phyloP scores from a whole-genome alignment of 30 jellyfish, hydroid and myxozoan genomes.

The Catostylus mosaicus region DNA sequence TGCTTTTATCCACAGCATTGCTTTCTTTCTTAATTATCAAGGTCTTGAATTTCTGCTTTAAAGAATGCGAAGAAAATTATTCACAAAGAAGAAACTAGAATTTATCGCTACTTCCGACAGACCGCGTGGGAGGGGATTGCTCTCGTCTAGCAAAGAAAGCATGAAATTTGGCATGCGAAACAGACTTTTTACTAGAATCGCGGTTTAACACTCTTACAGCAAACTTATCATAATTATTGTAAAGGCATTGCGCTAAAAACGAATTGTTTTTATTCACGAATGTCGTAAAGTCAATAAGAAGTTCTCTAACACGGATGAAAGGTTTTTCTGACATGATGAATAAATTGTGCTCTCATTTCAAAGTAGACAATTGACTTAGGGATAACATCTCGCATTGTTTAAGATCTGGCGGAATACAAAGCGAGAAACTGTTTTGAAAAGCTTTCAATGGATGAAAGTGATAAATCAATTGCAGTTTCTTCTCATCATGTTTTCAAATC shows the following conservation, averaged over 20 bases:
- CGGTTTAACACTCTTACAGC: background rate
- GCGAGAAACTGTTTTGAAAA: constrained; percentile 22
- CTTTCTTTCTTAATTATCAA: too few species aligned
- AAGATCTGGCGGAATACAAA: constrained; percentile 33
- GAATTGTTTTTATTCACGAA: constrained; percentile 15
- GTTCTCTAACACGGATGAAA: constrained; percentile 28
- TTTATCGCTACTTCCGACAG: background rate
- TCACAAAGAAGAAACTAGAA: background rate
- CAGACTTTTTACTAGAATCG: background rate
- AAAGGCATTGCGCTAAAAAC: constrained; percentile 2
- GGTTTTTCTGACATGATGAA: constrained; percentile 48
- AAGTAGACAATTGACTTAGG: constrained; percentile 52
- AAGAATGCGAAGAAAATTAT: constrained; percentile 1
- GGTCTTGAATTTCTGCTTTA: too few species aligned
- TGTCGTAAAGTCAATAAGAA: constrained; percentile 15
- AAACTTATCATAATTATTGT: background rate
- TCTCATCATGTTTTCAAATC: background rate
- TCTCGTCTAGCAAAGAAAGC: background rate
- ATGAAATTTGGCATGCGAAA: background rate
- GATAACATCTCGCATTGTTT: constrained; percentile 35
- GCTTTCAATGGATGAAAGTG: constrained; percentile 42
- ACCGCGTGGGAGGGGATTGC: background rate
- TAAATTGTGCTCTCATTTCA: constrained; percentile 36
- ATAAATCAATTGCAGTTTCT: constrained; percentile 1
- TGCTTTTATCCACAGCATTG: background rate